Evolutionary conservation across 1,140 invertebrate genomes (phyloP), one percentile per base, ranked within the genome.

Genomic region (Phthorimaea operculella): DNA sequence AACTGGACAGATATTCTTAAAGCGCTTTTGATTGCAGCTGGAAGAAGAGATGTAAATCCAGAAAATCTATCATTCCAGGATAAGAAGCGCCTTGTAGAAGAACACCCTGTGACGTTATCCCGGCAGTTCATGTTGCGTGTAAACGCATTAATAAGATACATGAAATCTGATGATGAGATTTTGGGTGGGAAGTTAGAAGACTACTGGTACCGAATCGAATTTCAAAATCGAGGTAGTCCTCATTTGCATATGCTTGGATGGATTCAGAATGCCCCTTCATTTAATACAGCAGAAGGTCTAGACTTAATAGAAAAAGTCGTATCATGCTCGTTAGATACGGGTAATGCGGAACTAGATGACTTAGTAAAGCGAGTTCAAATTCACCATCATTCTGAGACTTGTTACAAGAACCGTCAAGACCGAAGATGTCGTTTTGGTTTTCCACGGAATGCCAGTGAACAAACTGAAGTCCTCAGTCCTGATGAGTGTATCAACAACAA

Each of bases 101-200:
- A 54, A 39, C 73, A 72, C 50, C 74, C 69, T 47, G 68, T 76
- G 0, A 55, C 71, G 60, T 44, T 80, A 50, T 70, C 63, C 54
- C 58, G 73, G 58, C 77, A 78, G 48, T 79, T 81, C 52, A 74
- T 71, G 64, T 33, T 74, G 11, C 33, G 33, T 34, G 33, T 34
- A 7, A 34, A 34, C 11, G 33, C 33, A n/a, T n/a, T n/a, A n/a
- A n/a, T n/a, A n/a, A n/a, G n/a, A n/a, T n/a, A n/a, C n/a, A n/a
- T n/a, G n/a, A 34, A 34, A 34, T 33, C 54, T 61, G 66, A 78
- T 4, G 68, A 74, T 64, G 73, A 34, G 11, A 34, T 34, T 54
- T 63, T 68, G 47, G 64, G 62, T 11, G 62, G 62, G 28, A 59
- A 59, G 53, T 42, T 72, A n/a, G 63, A 45, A 57, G 63, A 71